phyloP scores from a whole-genome alignment of 2,888 invertebrate species.

The Eilema sororculum region DNA sequence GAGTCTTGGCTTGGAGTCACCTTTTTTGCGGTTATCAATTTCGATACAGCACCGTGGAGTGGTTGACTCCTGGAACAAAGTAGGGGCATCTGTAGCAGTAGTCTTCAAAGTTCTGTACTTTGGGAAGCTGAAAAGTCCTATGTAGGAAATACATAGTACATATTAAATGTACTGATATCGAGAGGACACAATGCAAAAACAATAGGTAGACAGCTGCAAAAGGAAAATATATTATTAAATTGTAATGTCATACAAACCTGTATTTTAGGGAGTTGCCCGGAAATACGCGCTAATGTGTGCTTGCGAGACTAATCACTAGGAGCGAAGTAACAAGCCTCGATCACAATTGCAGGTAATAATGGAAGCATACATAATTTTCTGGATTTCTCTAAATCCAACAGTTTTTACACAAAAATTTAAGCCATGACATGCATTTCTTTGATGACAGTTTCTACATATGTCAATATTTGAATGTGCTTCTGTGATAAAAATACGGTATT shows the following conservation, averaged over 20 bases:
- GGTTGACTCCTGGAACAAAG: slow-evolving; percentile 23
- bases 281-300: slow-evolving; percentile 23
- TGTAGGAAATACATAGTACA: not conserved
- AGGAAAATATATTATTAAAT: slow-evolving; percentile 1
- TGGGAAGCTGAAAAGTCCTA: not conserved
- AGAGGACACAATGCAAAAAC: not conserved
- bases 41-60: slow-evolving; percentile 14
- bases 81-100: slow-evolving; percentile 14
- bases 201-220: not conserved
- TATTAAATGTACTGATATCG: slow-evolving; percentile 1
- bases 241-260: slow-evolving; percentile 35
- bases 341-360: slow-evolving; percentile 25
- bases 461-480: slow-evolving; percentile 52
- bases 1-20: slow-evolving; percentile 12
- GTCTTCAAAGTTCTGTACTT: slow-evolving; percentile 19
- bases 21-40: slow-evolving; percentile 28
- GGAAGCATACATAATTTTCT: slow-evolving; percentile 57
- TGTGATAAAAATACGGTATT: slow-evolving; percentile 16
- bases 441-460: slow-evolving; percentile 41
- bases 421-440: slow-evolving; percentile 50
- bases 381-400: slow-evolving; percentile 42
- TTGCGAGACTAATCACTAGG: slow-evolving; percentile 22
- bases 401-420: slow-evolving; percentile 53
- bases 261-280: slow-evolving; percentile 20
- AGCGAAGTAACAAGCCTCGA: slow-evolving; percentile 32